Percentiles rank a stretch among this genome's conserved stretches.
Conservation (phyloP, 2,797 vertebrate species). For the Loris lydekkerianus region DNA sequence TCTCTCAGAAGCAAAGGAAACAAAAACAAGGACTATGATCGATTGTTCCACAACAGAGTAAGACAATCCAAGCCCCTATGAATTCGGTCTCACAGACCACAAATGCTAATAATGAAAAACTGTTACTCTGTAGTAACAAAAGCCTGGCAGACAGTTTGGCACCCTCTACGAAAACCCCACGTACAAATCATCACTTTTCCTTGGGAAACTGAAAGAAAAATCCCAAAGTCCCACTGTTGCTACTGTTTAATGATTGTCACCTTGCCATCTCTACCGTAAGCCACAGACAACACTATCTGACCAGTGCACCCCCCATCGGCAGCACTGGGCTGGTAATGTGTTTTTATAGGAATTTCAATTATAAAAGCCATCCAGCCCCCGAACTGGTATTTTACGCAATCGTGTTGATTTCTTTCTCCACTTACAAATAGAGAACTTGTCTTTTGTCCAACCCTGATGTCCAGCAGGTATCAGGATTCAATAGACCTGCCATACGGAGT, state of each 20-base stretch:
- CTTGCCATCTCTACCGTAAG: not conserved
- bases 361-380: not conserved
- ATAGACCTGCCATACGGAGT: no score
- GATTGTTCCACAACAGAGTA: not conserved
- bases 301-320: not conserved
- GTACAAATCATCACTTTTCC: not conserved
- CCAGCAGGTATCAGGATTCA: not conserved
- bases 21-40: no score
- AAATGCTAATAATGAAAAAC: not conserved
- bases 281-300: not conserved
- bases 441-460: not conserved
- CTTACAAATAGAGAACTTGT: not conserved
- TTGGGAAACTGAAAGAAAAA: conserved; percentile 29
- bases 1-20: not conserved
- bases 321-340: not conserved
- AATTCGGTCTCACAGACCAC: conserved; percentile 14
- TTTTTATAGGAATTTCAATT: not conserved
- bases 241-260: not conserved
- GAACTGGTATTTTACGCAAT: not conserved
- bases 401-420: not conserved
- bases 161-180: conserved; percentile 26
- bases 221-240: not conserved
- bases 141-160: not conserved
- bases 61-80: not conserved
- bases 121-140: conserved; percentile 22